These are phyloP conservation scores for Ectobius pallidus DNA, from an alignment of 2,888 invertebrate genomes.

Conservation along the genomic window DNA sequence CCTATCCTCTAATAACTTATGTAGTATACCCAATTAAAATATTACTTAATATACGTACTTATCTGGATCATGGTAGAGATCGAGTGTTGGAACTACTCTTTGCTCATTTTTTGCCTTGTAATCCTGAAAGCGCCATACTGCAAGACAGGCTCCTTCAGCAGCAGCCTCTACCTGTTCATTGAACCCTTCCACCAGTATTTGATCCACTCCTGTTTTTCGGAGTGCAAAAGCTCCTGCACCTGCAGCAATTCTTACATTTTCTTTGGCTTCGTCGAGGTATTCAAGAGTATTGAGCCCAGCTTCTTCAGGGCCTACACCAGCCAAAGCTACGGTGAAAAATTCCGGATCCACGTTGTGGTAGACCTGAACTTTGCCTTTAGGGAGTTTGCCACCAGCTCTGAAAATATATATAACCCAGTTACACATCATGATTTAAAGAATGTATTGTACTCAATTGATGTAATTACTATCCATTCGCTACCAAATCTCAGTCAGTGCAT, in stretches of 20 bases:
- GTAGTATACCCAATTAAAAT: too few species aligned
- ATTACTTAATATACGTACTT: too few species aligned
- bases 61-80: too few species aligned
- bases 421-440: too few species aligned
- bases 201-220: not conserved
- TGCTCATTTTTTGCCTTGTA: constrained; percentile 56
- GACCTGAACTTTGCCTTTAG: constrained; percentile 42
- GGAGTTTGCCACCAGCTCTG: not conserved
- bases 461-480: too few species aligned
- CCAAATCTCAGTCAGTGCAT: too few species aligned
- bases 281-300: constrained; percentile 53
- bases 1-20: too few species aligned
- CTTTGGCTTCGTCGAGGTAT: constrained; percentile 52
- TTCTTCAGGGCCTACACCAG: constrained; percentile 51
- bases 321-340: constrained; percentile 58
- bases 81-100: constrained; percentile 51
- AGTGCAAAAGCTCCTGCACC: constrained; percentile 54
- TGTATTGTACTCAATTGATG: too few species aligned
- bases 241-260: constrained; percentile 54
- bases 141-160: constrained; percentile 56
- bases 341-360: constrained; percentile 51
- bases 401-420: too few species aligned
- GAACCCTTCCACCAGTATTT: not conserved
- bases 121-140: constrained; percentile 54
- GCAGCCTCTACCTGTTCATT: constrained; percentile 52